phyloP scores from a whole-genome alignment of 2,113 vertebrate genomes.

The Siphamia tubifer region DNA sequence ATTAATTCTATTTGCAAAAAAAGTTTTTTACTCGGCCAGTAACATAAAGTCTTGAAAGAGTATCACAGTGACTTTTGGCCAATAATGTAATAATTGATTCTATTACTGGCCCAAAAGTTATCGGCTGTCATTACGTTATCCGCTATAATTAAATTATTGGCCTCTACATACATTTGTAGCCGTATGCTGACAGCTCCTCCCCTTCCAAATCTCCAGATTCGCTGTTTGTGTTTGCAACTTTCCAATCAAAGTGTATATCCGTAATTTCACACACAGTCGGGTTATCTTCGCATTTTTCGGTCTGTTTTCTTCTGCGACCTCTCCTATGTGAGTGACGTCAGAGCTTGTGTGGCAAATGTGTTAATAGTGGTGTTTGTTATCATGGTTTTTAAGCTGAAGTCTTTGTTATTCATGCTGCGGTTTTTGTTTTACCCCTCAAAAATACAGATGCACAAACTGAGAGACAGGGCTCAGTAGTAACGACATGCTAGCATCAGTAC shows the following conservation, averaged over 20 bases:
- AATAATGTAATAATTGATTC: no score
- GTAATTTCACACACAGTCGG: slow-evolving; percentile 26
- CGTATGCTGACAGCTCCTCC: slow-evolving; percentile 1
- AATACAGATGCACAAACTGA: slow-evolving; percentile 37
- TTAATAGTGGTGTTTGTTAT: slow-evolving; percentile 37
- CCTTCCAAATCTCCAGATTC: not conserved
- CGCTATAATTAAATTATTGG: no score
- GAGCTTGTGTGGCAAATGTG: slow-evolving; percentile 23
- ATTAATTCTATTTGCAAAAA: no score
- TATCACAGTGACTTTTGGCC: no score
- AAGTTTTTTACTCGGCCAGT: no score
- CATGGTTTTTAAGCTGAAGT: slow-evolving; percentile 25
- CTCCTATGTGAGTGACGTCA: slow-evolving; percentile 18
- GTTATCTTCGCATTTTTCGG: slow-evolving; percentile 43
- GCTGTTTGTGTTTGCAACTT: not conserved
- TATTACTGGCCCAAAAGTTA: no score
- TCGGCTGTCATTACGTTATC: no score
- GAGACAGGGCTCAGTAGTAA: not conserved
- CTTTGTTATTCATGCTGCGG: slow-evolving; percentile 19
- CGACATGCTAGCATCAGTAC: not conserved
- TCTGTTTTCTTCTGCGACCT: slow-evolving; percentile 24
- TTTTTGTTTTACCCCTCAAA: slow-evolving; percentile 20
- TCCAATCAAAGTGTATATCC: slow-evolving; percentile 9
- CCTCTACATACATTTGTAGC: not conserved
- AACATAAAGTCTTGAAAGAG: no score